phyloP scores from a whole-genome alignment of 2,888 invertebrate species.

The Hylaea fasciaria region DNA sequence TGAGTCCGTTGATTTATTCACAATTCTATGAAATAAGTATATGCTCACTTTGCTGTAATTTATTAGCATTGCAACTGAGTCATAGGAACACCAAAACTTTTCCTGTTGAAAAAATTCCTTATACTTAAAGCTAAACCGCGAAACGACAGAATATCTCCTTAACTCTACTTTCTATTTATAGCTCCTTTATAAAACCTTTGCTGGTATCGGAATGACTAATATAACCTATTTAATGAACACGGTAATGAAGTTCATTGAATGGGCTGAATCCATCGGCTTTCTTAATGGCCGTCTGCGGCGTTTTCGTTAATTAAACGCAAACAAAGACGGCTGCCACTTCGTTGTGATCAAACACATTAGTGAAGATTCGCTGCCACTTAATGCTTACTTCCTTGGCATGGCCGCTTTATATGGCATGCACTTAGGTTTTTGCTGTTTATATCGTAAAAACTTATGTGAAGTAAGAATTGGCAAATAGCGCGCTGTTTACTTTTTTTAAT shows the following conservation, averaged over 20 bases:
- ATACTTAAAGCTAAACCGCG: too few species aligned
- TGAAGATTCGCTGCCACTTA: conserved; percentile 59
- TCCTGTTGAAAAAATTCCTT: too few species aligned
- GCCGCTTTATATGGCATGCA: conserved; percentile 25
- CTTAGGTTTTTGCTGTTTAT: conserved; percentile 24
- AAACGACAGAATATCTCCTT: neutral
- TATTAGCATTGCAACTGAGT: too few species aligned
- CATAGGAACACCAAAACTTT: too few species aligned
- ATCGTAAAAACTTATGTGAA: conserved; percentile 27
- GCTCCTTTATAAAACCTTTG: conserved; percentile 4
- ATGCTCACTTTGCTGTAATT: too few species aligned
- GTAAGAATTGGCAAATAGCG: conserved; percentile 20
- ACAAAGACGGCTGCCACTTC: conserved; percentile 69
- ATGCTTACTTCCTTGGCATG: conserved; percentile 48
- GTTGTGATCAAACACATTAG: conserved; percentile 74
- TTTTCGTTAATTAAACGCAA: conserved; percentile 78
- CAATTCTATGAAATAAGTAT: too few species aligned
- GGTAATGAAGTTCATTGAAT: conserved; percentile 51
- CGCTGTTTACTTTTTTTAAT: conserved; percentile 16
- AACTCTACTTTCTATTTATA: conserved; percentile 16
- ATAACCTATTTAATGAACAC: conserved; percentile 31
- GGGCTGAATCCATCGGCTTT: conserved; percentile 61
- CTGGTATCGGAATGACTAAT: conserved; percentile 23
- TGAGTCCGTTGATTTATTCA: too few species aligned
- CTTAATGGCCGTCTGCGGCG: conserved; percentile 62